Percentiles rank a stretch among this genome's conserved stretches.
Conservation (phyloP, 2,888 invertebrate genomes). For the Eupithecia subfuscata region DNA sequence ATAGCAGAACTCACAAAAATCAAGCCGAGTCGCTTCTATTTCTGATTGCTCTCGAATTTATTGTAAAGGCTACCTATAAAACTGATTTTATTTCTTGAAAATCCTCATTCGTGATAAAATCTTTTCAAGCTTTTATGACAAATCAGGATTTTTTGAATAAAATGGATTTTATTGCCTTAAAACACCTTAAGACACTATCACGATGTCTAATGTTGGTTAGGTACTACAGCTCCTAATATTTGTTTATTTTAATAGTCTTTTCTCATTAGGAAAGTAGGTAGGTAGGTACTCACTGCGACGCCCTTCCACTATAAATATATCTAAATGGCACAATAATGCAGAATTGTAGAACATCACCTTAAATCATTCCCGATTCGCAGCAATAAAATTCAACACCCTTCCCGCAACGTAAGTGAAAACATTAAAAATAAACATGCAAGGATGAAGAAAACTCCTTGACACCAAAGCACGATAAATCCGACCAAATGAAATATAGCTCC, state of each 20-base stretch:
- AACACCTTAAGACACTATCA: neutral
- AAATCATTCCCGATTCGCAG: neutral
- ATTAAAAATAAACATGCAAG: slow-evolving; percentile 21
- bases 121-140: neutral
- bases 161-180: neutral
- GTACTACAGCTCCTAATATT: too few species aligned
- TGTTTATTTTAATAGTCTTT: too few species aligned
- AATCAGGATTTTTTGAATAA: neutral
- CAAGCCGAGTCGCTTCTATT: slow-evolving; percentile 5
- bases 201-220: neutral
- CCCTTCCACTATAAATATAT: neutral
- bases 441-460: slow-evolving; percentile 33
- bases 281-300: too few species aligned
- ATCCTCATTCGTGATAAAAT: neutral
- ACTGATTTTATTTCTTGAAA: neutral
- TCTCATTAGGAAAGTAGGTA: too few species aligned
- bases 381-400: slow-evolving; percentile 3
- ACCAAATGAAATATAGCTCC: slow-evolving; percentile 62
- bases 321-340: neutral
- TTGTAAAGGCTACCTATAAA: neutral
- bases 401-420: slow-evolving; percentile 12
- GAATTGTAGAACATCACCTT: neutral
- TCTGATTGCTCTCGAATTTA: slow-evolving; percentile 9
- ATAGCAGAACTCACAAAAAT: slow-evolving; percentile 41
- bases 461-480: slow-evolving; percentile 57